phyloP scores from a whole-genome alignment of 2,797 vertebrate genomes.

The Acipenser ruthenus region DNA sequence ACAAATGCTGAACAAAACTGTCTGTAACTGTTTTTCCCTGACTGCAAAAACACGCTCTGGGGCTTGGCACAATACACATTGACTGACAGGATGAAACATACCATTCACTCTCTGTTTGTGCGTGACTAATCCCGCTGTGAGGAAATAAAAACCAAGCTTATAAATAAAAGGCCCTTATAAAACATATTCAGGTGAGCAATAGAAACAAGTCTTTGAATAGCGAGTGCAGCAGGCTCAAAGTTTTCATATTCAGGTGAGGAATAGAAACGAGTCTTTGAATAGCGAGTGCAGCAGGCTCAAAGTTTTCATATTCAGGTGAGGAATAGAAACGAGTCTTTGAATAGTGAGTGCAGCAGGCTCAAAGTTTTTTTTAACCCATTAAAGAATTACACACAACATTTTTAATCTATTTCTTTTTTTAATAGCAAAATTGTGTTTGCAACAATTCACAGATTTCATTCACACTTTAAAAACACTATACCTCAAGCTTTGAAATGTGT shows the following conservation, averaged over 20 bases:
- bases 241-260: too few relatives aligned
- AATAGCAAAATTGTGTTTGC: conserved; percentile 35
- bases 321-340: background rate
- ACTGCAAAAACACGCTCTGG: conserved; percentile 25
- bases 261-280: background rate
- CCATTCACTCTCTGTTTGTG: conserved; percentile 31
- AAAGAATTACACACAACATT: conserved; percentile 35
- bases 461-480: conserved; percentile 46
- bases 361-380: too few relatives aligned
- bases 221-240: too few relatives aligned
- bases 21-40: conserved; percentile 33
- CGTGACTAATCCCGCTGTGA: conserved; percentile 39
- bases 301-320: too few relatives aligned
- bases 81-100: conserved; percentile 32
- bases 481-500: conserved; percentile 38
- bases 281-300: too few relatives aligned
- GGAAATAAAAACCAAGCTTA: conserved; percentile 15
- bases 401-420: conserved; percentile 53
- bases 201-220: background rate
- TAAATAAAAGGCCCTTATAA: background rate
- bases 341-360: too few relatives aligned
- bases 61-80: conserved; percentile 13
- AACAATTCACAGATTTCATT: conserved; percentile 37
- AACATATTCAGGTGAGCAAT: background rate
- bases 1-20: conserved; percentile 33